phyloP scores from a whole-genome alignment of 2,113 vertebrate genomes.

The Aphyosemion australe region DNA sequence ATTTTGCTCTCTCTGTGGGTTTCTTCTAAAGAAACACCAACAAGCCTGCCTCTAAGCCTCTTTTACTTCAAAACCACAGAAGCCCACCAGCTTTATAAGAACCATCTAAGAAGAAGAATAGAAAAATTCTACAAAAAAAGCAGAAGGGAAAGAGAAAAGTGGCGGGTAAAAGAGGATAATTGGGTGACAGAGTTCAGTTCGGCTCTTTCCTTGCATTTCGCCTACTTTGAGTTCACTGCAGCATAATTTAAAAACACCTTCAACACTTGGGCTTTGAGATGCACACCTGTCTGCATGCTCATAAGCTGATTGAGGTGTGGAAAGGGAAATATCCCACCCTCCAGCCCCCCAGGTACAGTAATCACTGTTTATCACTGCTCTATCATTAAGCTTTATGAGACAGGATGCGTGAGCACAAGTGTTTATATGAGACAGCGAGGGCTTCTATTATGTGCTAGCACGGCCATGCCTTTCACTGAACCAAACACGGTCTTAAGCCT shows the following conservation, averaged over 20 bases:
- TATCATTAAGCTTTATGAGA: slow-evolving; percentile 78
- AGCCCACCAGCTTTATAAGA: slow-evolving; percentile 40
- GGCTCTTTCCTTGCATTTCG: slow-evolving; percentile 56
- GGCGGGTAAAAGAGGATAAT: slow-evolving; percentile 48
- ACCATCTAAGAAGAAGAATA: slow-evolving; percentile 37
- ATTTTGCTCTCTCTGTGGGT: slow-evolving; percentile 19
- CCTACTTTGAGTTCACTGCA: slow-evolving; percentile 42
- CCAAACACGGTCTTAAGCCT: slow-evolving; percentile 47
- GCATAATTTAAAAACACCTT: slow-evolving; percentile 29
- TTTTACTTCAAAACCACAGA: slow-evolving; percentile 46
- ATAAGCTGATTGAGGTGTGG: slow-evolving; percentile 30
- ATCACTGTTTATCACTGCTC: slow-evolving; percentile 70
- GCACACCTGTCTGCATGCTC: slow-evolving; percentile 57
- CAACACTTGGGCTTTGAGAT: slow-evolving; percentile 36
- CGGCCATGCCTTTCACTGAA: slow-evolving; percentile 60
- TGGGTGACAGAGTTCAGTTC: slow-evolving; percentile 49
- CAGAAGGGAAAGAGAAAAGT: slow-evolving; percentile 3
- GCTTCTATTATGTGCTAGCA: slow-evolving; percentile 63
- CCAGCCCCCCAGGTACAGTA: slow-evolving; percentile 42
- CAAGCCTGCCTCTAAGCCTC: slow-evolving; percentile 2
- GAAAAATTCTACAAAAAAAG: slow-evolving; percentile 14
- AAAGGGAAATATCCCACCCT: slow-evolving; percentile 28
- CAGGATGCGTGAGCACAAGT: slow-evolving; percentile 65
- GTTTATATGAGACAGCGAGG: slow-evolving; percentile 57
- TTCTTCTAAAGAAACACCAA: slow-evolving; percentile 24